Evolutionary conservation across 64 coral and sea anemone genomes (phyloP).

Genomic region (Porites lutea): DNA sequence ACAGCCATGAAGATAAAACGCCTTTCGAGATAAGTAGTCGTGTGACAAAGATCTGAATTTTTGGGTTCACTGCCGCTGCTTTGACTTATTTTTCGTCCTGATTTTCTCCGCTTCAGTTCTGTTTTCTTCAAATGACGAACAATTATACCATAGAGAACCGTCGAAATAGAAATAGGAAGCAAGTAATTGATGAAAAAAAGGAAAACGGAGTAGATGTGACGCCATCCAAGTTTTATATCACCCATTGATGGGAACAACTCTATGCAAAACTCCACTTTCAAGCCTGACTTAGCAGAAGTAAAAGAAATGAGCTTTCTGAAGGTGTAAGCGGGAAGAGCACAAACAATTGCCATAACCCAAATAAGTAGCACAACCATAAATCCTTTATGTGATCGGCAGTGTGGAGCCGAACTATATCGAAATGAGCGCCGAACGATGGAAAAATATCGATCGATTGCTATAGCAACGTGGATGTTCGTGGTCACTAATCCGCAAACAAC

Average conservation of each 20-base stretch:
- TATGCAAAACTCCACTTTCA: constrained; percentile 34
- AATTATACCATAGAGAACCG: constrained; percentile 55
- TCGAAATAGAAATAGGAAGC: constrained; percentile 67
- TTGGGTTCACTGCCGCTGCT: background rate
- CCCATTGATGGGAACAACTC: constrained; percentile 65
- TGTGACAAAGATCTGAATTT: background rate
- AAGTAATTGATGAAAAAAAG: constrained; percentile 77
- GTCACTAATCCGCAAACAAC: constrained; percentile 76
- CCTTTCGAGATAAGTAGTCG: constrained; percentile 37
- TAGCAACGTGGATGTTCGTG: constrained; percentile 81
- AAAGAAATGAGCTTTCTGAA: constrained; percentile 31
- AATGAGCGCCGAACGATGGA: constrained; percentile 58
- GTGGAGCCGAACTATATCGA: background rate
- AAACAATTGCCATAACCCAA: constrained; percentile 57
- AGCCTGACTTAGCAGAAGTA: constrained; percentile 13
- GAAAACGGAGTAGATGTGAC: constrained; percentile 63
- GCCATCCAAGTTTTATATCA: constrained; percentile 6
- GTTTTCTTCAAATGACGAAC: constrained; percentile 65
- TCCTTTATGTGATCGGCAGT: constrained; percentile 13
- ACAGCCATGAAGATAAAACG: constrained; percentile 78
- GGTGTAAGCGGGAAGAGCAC: constrained; percentile 58
- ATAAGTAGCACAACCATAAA: constrained; percentile 29
- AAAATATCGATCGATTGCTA: constrained; percentile 70
- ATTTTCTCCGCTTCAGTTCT: constrained; percentile 36
- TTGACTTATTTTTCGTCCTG: constrained; percentile 11